Conservation (phyloP, 1,140 invertebrate species). For the Halesus radiatus region DNA sequence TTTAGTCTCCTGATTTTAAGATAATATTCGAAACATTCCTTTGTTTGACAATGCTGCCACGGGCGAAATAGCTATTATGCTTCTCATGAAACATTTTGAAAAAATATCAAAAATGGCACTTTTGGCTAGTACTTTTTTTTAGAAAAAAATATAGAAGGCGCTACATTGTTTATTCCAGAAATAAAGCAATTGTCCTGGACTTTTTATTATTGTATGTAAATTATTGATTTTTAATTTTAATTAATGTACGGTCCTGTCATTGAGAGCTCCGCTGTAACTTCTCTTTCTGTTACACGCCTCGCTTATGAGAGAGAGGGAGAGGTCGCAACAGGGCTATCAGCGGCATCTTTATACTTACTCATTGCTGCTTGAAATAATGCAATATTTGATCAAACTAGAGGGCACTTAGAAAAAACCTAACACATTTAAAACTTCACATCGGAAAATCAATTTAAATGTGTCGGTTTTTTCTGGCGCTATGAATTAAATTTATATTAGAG, state of each 20-base stretch:
- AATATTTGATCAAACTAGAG: not conserved
- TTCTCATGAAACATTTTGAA: not conserved
- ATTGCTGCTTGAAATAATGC: not conserved
- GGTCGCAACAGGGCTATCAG: not conserved
- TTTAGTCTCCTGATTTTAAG: not conserved
- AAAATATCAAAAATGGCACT: not conserved
- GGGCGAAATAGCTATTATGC: not conserved
- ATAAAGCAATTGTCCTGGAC: constrained; percentile 2
- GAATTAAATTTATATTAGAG: too few species aligned
- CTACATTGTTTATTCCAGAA: constrained; percentile 15
- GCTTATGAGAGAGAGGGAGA: not conserved
- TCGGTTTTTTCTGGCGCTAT: too few species aligned
- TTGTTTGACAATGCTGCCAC: not conserved
- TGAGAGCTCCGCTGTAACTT: too few species aligned
- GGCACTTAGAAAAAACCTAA: not conserved
- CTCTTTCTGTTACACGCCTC: not conserved
- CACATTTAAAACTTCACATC: too few species aligned
- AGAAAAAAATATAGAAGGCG: constrained; percentile 12
- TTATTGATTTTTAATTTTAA: not conserved
- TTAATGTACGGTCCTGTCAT: not conserved
- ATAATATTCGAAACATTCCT: not conserved
- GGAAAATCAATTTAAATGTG: too few species aligned
- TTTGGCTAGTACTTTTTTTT: constrained; percentile 28
- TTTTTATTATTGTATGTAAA: not conserved
- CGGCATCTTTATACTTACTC: not conserved